phyloP scores from a whole-genome alignment of 2,113 vertebrate species.

The Ophthalmotilapia sp. region DNA sequence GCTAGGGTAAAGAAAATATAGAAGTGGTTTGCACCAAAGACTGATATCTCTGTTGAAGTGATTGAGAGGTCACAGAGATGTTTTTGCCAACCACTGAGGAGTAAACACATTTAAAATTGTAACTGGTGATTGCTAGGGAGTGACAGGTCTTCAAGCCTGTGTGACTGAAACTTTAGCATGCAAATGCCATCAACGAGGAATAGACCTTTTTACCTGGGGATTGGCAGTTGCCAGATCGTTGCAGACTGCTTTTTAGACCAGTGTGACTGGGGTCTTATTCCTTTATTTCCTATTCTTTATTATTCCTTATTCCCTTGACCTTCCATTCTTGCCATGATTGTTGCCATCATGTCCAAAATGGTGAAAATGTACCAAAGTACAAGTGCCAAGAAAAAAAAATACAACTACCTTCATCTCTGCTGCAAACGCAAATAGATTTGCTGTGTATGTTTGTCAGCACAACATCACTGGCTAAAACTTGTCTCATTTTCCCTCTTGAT shows the following conservation, averaged over 20 bases:
- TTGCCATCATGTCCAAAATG: neutral
- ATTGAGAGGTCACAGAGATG: neutral
- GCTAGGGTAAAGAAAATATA: neutral
- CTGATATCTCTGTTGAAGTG: neutral
- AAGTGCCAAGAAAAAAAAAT: neutral
- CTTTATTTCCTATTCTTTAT: neutral
- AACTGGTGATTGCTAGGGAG: neutral
- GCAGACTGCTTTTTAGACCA: neutral
- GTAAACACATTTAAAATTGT: neutral
- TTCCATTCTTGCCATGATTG: neutral
- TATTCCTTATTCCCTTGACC: neutral
- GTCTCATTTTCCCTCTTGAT: neutral
- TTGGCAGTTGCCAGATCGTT: neutral
- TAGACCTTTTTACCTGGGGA: neutral
- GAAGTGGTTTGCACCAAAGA: neutral
- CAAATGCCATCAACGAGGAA: fast-evolving
- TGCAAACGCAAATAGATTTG: neutral
- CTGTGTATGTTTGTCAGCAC: neutral
- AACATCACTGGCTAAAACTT: neutral
- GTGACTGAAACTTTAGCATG: neutral
- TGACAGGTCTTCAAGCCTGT: neutral
- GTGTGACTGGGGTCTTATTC: neutral
- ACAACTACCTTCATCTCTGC: neutral
- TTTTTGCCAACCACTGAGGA: neutral
- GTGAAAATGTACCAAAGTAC: neutral